Base-by-base conservation (phyloP, 2,797 vertebrate species). In the Rhabdomys pumilio region DNA sequence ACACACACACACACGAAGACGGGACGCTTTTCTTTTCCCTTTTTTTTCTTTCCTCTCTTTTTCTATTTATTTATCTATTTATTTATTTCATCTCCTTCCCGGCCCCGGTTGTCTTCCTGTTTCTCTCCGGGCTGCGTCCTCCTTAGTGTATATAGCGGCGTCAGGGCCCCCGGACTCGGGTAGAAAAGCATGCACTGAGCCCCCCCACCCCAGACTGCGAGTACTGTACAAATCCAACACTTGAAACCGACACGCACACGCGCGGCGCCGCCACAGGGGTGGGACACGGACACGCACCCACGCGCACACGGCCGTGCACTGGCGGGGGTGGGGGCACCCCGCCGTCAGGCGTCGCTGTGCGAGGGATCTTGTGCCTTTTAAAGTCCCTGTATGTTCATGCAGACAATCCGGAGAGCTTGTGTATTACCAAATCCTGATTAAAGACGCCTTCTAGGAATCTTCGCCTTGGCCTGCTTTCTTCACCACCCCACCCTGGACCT, bases 291-390 rank as follows among this genome's bases (percentile, higher is more conserved):
- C 96, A 97, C 75, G 98, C 96, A 96, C 97, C 96, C 97, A 94
- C 83, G 90, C 90, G 92, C 93, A 97, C 96, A 77, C 31, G 59
- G 92, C 53, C 77, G 59, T 81, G 67, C 93, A 77, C 72, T 24
- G 91, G 93, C 59, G 50, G 96, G 91, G 91, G 24, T 83, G 80
- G 95, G 93, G 91, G 93, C 65, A 50, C 93, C 95, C 95, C n/a
- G 73, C 89, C 89, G 50, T 69, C 88, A 84, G 31, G 93, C 77
- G 96, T 85, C 97, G 99, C 99, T 99, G 99, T 99, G 99, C 99
- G 99, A 99, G 99, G 99, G 99, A 99, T 99, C 99, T 98, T 99
- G 99, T 99, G 99, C 99, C 99, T 99, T 99, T 99, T 98, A 99
- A 98, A 99, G 99, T 99, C 98, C 99, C 99, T 99, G 98, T 99